Conservation (phyloP, 1,140 invertebrate genomes). For the Solenopsis invicta region DNA sequence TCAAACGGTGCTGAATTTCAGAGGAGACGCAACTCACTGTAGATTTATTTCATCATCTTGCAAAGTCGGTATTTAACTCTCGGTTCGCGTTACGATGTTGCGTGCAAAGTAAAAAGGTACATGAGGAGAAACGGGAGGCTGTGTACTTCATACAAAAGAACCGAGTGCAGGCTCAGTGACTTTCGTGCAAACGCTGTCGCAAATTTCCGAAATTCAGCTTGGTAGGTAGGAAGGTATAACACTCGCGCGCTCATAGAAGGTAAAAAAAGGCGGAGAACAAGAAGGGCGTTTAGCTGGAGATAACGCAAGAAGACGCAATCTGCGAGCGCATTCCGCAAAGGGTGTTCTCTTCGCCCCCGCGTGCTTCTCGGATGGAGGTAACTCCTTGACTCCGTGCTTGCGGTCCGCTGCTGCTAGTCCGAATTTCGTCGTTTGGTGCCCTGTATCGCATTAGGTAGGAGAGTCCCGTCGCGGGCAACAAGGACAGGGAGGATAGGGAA, state of each 20-base stretch:
- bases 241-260: constrained; percentile 7
- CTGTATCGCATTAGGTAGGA: constrained; percentile 58
- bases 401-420: constrained; percentile 56
- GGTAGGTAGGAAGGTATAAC: not conserved
- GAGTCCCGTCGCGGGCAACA: constrained; percentile 55
- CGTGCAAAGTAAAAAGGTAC: not conserved
- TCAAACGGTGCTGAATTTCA: constrained; percentile 2
- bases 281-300: not conserved
- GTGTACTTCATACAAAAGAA: constrained; percentile 12
- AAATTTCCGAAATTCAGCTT: constrained; percentile 31
- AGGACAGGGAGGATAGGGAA: not conserved
- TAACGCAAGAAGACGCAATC: constrained; percentile 67
- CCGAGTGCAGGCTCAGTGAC: not conserved
- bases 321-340: constrained; percentile 40
- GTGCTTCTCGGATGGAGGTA: not conserved
- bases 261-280: constrained; percentile 25
- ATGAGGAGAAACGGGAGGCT: not conserved
- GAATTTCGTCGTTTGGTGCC: constrained; percentile 60
- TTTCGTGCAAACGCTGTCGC: not conserved
- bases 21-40: not conserved
- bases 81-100: not conserved
- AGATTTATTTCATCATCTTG: not conserved
- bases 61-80: not conserved
- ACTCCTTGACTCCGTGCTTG: constrained; percentile 56
- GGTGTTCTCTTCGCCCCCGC: not conserved